These are phyloP conservation scores for Nebria salina DNA, from an alignment of 2,888 invertebrate species.

Conservation along the genomic window DNA sequence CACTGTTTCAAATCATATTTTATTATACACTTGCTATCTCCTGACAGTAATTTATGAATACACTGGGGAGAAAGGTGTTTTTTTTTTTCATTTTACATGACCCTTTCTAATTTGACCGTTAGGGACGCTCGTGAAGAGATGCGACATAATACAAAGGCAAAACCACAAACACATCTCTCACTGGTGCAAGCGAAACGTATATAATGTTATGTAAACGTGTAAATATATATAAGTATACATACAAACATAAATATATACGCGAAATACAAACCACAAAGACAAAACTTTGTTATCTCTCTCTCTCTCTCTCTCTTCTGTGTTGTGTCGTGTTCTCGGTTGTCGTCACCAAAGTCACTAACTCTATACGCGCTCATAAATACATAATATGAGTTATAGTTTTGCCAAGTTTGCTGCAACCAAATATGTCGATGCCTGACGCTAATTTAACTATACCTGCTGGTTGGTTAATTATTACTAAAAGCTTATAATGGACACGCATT, in stretches of 20 bases:
- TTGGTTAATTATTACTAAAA: neutral
- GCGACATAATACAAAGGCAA: neutral
- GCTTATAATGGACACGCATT: neutral
- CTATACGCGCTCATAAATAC: constrained; percentile 33
- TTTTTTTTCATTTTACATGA: neutral
- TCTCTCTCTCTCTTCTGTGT: neutral
- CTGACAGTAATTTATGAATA: neutral
- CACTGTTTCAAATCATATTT: neutral
- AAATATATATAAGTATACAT: neutral
- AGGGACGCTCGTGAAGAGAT: neutral
- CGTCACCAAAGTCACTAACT: constrained; percentile 17
- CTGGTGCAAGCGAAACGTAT: neutral
- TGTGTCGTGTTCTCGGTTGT: neutral
- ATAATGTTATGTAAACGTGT: constrained; percentile 19
- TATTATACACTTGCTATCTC: neutral
- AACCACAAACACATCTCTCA: constrained; percentile 20
- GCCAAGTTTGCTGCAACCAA: constrained; percentile 33
- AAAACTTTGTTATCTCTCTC: constrained; percentile 24
- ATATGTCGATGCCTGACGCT: constrained; percentile 12
- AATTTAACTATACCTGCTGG: neutral
- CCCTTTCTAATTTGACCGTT: neutral
- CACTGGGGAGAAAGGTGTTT: neutral
- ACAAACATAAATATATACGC: neutral
- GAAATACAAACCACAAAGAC: constrained; percentile 26
- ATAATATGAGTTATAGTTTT: constrained; percentile 43